Evolutionary conservation across 1,140 invertebrate species (phyloP).

Genomic region (Rhagoletis zephyria): DNA sequence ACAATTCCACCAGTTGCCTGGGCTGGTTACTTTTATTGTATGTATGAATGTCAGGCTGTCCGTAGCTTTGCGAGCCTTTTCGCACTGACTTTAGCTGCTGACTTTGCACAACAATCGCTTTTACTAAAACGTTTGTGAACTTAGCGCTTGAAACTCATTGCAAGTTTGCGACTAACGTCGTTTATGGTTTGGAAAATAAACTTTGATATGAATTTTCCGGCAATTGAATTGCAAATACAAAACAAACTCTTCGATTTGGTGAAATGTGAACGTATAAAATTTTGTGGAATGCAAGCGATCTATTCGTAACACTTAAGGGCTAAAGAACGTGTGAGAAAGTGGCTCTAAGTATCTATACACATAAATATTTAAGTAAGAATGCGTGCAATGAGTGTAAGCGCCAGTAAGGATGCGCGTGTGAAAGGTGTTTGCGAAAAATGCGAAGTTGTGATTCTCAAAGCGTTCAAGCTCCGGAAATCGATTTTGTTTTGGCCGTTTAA

Average conservation of each 20-base stretch:
- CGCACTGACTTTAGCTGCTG: too few species aligned
- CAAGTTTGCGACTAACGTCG: constrained; percentile 31
- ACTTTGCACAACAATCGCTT: background rate
- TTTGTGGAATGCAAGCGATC: constrained; percentile 6
- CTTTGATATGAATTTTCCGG: constrained; percentile 53
- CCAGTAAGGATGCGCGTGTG: too few species aligned
- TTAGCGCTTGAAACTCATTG: constrained; percentile 36
- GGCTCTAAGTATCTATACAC: background rate
- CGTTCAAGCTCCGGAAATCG: constrained; percentile 19
- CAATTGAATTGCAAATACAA: constrained; percentile 52
- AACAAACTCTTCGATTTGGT: background rate
- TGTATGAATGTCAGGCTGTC: background rate
- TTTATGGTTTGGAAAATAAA: constrained; percentile 52
- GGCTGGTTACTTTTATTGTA: constrained; percentile 44
- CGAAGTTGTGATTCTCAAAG: background rate
- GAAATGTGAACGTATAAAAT: background rate
- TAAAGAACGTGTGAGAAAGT: background rate
- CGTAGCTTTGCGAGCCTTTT: too few species aligned
- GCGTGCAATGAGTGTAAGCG: background rate
- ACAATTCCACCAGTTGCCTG: constrained; percentile 11
- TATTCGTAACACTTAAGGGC: background rate
- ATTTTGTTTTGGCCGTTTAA: constrained; percentile 8
- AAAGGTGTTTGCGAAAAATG: too few species aligned
- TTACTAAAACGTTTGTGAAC: constrained; percentile 9
- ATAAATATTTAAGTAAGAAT: background rate